Conservation (phyloP, 2,797 vertebrate genomes). For the Dicrostonyx torquatus region DNA sequence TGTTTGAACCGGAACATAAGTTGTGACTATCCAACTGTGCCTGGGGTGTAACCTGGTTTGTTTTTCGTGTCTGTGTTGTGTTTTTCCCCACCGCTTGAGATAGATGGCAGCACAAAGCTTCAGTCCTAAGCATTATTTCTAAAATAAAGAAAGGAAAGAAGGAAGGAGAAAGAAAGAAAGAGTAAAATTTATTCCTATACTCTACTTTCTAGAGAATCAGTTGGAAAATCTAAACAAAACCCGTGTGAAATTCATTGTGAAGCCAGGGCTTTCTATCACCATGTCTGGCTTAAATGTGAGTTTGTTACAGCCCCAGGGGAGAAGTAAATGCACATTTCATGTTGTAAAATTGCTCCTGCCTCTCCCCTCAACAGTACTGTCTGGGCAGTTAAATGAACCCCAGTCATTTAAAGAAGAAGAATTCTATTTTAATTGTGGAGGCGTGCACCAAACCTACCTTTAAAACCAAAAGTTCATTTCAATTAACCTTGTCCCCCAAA, state of each 20-base stretch:
- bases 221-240: constrained; percentile 75
- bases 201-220: constrained; percentile 50
- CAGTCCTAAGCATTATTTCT: constrained; percentile 29
- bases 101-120: constrained; percentile 40
- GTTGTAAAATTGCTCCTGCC: constrained; percentile 65
- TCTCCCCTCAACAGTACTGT: constrained; percentile 58
- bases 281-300: constrained; percentile 75
- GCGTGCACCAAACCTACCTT: constrained; percentile 64
- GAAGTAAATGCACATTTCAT: constrained; percentile 75
- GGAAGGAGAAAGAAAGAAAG: neutral
- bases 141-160: neutral
- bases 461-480: constrained; percentile 78
- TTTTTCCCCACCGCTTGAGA: neutral
- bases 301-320: constrained; percentile 80
- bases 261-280: constrained; percentile 69
- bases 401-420: constrained; percentile 68
- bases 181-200: constrained; percentile 57
- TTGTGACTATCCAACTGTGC: neutral
- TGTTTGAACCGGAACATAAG: neutral
- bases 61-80: neutral
- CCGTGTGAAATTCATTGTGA: constrained; percentile 55
- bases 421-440: constrained; percentile 76
- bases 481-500: constrained; percentile 78
- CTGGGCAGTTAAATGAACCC: constrained; percentile 62
- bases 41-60: neutral